Conservation (phyloP, 2,797 vertebrate species). For the Hyperoplus lanceolatus region DNA sequence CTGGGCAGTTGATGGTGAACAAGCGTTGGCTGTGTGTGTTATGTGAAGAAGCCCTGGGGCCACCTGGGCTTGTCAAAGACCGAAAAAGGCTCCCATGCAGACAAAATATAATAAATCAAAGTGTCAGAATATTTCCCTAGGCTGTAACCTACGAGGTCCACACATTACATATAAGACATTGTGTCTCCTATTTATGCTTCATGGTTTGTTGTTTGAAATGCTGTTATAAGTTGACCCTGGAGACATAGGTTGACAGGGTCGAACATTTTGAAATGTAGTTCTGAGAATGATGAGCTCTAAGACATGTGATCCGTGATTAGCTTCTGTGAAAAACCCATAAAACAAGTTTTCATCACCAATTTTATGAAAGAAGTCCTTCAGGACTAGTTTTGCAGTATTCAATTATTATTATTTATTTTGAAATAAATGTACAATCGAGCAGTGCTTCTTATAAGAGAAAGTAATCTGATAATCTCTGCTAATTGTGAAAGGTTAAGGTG, state of each 20-base stretch:
- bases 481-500: too few species aligned
- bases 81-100: background rate
- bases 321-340: background rate
- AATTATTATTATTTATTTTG: too few species aligned
- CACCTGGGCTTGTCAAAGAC: background rate
- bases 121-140: background rate
- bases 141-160: background rate
- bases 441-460: too few species aligned
- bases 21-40: too few species aligned
- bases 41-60: background rate
- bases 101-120: background rate
- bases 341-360: background rate
- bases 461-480: too few species aligned
- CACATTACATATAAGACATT: background rate
- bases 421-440: too few species aligned
- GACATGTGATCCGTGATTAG: background rate
- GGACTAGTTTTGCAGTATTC: background rate
- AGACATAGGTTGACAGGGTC: too few species aligned
- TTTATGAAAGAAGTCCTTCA: background rate
- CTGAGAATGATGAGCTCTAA: background rate
- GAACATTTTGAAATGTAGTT: background rate
- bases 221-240: background rate
- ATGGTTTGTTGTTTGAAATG: background rate
- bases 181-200: background rate
- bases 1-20: background rate